Conservation (phyloP, 2,797 vertebrate species). For the Gastrophryne carolinensis region DNA sequence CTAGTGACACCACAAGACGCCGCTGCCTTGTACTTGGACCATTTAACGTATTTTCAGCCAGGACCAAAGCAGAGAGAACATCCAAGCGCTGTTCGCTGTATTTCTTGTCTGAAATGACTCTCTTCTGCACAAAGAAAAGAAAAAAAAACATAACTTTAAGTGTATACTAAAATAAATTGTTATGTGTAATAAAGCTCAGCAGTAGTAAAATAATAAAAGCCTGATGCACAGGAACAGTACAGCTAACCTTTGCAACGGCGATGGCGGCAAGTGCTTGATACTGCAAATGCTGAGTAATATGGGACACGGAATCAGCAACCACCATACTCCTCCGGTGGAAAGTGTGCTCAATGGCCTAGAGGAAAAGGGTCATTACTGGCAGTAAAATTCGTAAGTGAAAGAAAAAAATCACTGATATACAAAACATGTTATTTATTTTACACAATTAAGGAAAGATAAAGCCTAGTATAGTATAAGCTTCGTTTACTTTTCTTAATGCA, state of each 20-base stretch:
- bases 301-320: constrained; percentile 92
- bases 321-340: constrained; percentile 92
- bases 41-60: constrained; percentile 91
- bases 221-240: neutral
- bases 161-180: neutral
- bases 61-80: constrained; percentile 90
- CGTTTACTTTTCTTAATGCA: no score
- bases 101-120: constrained; percentile 97
- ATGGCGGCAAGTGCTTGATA: constrained; percentile 90
- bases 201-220: neutral
- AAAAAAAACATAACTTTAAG: neutral
- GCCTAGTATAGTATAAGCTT: no score
- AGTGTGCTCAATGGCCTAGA: constrained; percentile 89
- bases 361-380: no score
- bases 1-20: constrained; percentile 86
- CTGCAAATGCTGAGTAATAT: constrained; percentile 92
- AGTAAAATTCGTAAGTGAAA: no score
- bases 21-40: constrained; percentile 94
- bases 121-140: constrained; percentile 79
- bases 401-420: no score
- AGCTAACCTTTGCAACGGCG: constrained; percentile 82
- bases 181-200: neutral
- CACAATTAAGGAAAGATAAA: no score
- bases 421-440: no score
- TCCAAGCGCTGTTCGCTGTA: constrained; percentile 97